Conservation (phyloP, 2,888 invertebrate species). For the Alsophila aescularia region DNA sequence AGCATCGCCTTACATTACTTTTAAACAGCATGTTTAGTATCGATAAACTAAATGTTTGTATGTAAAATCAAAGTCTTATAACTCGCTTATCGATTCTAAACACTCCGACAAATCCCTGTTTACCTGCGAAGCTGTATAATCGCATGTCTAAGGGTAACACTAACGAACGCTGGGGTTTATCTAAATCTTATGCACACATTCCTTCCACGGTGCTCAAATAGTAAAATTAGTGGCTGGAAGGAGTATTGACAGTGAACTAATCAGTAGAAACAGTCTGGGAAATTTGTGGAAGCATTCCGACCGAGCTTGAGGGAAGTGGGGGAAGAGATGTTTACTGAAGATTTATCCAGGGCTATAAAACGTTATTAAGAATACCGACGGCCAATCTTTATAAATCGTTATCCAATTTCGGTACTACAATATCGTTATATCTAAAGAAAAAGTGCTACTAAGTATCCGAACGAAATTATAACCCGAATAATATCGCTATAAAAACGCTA, state of each 20-base stretch:
- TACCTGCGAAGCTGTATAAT: neutral
- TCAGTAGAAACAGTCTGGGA: neutral
- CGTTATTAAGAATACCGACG: no score
- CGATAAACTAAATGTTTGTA: no score
- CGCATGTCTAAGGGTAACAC: slow-evolving; percentile 10
- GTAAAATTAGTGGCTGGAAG: slow-evolving; percentile 56
- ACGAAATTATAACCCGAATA: no score
- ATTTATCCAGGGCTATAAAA: no score
- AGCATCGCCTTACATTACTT: no score
- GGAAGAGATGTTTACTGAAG: neutral
- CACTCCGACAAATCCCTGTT: neutral
- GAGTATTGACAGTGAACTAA: neutral
- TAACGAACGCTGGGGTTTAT: slow-evolving; percentile 39
- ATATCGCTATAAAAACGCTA: no score
- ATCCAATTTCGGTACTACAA: no score
- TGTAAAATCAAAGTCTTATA: neutral
- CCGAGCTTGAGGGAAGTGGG: no score
- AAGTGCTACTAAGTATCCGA: no score
- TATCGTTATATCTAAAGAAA: no score
- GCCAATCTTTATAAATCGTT: no score
- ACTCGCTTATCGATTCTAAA: neutral
- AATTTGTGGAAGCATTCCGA: neutral
- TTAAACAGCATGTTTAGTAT: no score
- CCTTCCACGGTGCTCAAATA: slow-evolving; percentile 88
- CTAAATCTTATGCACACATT: slow-evolving; percentile 84